Conservation (phyloP, 2,888 invertebrate genomes). For the Thera obeliscata region DNA sequence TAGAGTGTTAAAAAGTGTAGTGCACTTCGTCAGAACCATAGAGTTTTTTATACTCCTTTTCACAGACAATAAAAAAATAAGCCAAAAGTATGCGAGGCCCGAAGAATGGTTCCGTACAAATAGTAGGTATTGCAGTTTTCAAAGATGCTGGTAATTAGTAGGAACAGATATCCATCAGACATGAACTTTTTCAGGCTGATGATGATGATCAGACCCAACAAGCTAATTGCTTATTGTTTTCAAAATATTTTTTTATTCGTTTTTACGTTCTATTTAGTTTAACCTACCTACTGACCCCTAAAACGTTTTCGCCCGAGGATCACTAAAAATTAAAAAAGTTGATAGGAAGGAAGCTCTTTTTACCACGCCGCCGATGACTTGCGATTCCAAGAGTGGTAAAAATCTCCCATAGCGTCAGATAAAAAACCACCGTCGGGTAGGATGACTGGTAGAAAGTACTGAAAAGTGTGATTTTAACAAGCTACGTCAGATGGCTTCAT, state of each 20-base stretch:
- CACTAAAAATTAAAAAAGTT: conserved; percentile 27
- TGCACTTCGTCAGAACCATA: conserved; percentile 1
- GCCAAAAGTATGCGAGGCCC: not conserved
- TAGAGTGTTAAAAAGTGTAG: conserved; percentile 38
- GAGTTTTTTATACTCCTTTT: conserved; percentile 5
- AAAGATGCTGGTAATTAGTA: no score
- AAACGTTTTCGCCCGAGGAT: conserved; percentile 3
- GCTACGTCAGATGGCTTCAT: conserved; percentile 69
- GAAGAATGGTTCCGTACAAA: no score
- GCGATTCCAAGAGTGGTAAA: conserved; percentile 49
- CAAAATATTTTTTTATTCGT: no score
- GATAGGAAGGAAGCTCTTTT: conserved; percentile 64
- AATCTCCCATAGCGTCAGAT: conserved; percentile 40
- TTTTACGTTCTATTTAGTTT: not conserved
- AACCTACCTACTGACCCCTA: not conserved
- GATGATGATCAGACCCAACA: no score
- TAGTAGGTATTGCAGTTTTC: no score
- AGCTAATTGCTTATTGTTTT: no score
- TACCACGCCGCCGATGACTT: conserved; percentile 69
- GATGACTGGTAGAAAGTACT: conserved; percentile 58
- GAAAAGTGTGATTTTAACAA: conserved; percentile 62
- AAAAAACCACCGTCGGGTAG: conserved; percentile 55
- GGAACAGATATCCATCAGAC: no score
- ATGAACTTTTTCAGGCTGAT: no score
- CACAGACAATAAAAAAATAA: not conserved